phyloP scores from a whole-genome alignment of 2,888 invertebrate genomes.

The Aquatica leii region DNA sequence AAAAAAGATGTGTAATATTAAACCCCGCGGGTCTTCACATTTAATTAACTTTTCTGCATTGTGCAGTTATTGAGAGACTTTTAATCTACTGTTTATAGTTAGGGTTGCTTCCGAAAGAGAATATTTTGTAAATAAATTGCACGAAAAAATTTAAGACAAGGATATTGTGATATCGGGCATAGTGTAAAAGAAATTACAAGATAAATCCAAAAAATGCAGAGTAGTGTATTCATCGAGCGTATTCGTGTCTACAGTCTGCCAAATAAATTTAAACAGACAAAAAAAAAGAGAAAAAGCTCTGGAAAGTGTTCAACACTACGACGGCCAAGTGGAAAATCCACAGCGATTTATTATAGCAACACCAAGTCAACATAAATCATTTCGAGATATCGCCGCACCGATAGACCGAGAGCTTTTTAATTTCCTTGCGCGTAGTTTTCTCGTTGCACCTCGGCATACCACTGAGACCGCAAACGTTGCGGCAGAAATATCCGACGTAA shows the following conservation, averaged over 20 bases:
- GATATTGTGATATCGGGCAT: conserved; percentile 21
- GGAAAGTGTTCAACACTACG: conserved; percentile 48
- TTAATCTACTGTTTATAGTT: too few relatives aligned
- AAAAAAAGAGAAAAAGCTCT: conserved; percentile 41
- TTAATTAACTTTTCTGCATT: too few relatives aligned
- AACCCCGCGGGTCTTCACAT: too few relatives aligned
- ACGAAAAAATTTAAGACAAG: too few relatives aligned
- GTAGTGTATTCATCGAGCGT: conserved; percentile 34
- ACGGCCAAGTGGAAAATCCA: conserved; percentile 48
- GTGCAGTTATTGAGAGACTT: too few relatives aligned
- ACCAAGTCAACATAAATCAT: conserved; percentile 57
- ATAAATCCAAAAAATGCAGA: conserved; percentile 34
- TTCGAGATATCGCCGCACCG: conserved; percentile 54
- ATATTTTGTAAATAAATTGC: too few relatives aligned
- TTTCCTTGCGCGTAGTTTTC: conserved; percentile 39
- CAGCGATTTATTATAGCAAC: conserved; percentile 51
- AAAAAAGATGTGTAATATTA: too few relatives aligned
- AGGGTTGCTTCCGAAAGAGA: too few relatives aligned
- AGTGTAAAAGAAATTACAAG: conserved; percentile 27
- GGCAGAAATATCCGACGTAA: conserved; percentile 27
- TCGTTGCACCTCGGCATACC: conserved; percentile 19
- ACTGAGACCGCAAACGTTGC: conserved; percentile 16
- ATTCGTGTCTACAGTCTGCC: conserved; percentile 38
- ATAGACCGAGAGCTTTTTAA: conserved; percentile 49
- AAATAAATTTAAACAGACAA: conserved; percentile 46